phyloP scores from a whole-genome alignment of 2,797 vertebrate genomes.

The Nasua narica region DNA sequence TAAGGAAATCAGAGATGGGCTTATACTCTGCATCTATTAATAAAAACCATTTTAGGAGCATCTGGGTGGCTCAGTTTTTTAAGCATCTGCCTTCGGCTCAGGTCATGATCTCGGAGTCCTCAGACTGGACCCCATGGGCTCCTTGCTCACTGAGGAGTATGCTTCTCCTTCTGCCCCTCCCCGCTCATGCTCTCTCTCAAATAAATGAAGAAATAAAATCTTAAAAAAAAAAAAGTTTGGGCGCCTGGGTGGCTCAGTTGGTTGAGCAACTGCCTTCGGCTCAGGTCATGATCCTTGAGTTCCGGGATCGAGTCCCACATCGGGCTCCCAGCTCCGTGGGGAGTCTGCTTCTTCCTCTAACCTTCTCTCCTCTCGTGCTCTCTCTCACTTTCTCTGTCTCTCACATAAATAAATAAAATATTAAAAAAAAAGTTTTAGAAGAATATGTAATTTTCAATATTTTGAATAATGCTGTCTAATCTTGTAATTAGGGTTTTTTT shows the following conservation, averaged over 20 bases:
- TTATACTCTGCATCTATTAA: not conserved
- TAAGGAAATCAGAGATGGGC: not conserved
- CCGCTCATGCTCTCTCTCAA: not conserved
- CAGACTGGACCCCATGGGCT: not conserved
- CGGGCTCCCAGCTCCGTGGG: too few relatives aligned
- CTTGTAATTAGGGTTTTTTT: not conserved
- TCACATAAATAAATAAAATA: not conserved
- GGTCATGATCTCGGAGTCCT: not conserved
- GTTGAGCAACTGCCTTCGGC: too few relatives aligned
- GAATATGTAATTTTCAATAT: constrained; percentile 43
- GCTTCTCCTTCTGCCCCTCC: too few relatives aligned
- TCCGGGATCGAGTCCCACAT: too few relatives aligned
- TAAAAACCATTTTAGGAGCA: constrained; percentile 21
- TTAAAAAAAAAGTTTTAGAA: constrained; percentile 4
- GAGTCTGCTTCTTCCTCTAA: too few relatives aligned
- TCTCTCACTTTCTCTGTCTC: too few relatives aligned
- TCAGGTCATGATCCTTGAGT: too few relatives aligned
- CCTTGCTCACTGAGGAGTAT: not conserved
- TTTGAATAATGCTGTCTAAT: constrained; percentile 1
- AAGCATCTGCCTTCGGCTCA: not conserved
- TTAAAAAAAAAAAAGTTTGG: not conserved
- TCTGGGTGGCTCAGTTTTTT: not conserved
- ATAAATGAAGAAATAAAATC: not conserved
- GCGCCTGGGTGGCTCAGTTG: too few relatives aligned
- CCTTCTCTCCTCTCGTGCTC: too few relatives aligned